These are phyloP conservation scores for Euwallacea similis DNA, from an alignment of 1,140 invertebrate genomes.

Conservation along the genomic window DNA sequence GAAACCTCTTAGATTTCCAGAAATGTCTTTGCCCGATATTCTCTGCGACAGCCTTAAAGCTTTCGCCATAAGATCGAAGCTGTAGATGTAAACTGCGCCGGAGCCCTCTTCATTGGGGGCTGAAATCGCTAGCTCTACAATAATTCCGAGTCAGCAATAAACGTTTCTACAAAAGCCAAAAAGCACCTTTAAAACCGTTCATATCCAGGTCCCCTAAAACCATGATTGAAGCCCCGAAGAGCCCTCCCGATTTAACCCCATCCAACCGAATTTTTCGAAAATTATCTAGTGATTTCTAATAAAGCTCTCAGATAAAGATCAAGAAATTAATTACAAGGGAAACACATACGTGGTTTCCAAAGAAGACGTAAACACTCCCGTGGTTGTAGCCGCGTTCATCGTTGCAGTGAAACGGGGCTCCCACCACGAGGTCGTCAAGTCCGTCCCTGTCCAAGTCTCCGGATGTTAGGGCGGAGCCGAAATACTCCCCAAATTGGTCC, in stretches of 20 bases:
- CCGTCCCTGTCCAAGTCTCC: constrained; percentile 66
- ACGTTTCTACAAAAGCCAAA: neutral
- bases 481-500: constrained; percentile 64
- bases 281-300: neutral
- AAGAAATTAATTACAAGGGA: constrained; percentile 8
- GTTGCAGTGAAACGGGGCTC: constrained; percentile 62
- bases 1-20: constrained; percentile 54
- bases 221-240: constrained; percentile 56
- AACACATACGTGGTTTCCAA: constrained; percentile 48
- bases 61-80: constrained; percentile 56
- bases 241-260: constrained; percentile 51
- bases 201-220: constrained; percentile 58
- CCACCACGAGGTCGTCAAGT: constrained; percentile 67
- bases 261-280: constrained; percentile 36
- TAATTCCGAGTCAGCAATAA: neutral
- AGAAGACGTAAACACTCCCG: constrained; percentile 64
- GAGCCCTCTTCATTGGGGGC: constrained; percentile 57
- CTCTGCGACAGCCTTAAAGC: constrained; percentile 54
- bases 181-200: constrained; percentile 54
- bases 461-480: constrained; percentile 62
- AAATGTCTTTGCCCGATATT: constrained; percentile 52
- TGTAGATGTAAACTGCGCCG: constrained; percentile 59
- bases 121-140: constrained; percentile 57
- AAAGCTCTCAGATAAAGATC: neutral
- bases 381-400: constrained; percentile 55